A percentile compares a stretch with the other conserved stretches of the same genome.
Evolutionary conservation across 2,797 vertebrate genomes (phyloP).

Genomic region (Erithacus rubecula): DNA sequence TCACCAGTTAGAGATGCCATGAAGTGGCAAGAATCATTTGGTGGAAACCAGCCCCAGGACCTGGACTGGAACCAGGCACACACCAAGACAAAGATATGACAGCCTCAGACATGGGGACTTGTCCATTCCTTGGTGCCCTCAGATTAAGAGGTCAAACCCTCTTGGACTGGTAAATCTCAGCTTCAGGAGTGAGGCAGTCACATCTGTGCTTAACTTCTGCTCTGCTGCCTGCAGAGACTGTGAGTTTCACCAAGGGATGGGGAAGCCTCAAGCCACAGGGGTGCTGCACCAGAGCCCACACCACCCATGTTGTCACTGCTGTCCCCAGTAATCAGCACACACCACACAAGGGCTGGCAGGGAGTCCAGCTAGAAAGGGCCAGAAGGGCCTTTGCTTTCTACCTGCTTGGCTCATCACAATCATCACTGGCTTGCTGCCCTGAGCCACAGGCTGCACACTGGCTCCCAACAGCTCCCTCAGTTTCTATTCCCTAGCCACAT

Average conservation of each 20-base stretch:
- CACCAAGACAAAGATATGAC: neutral
- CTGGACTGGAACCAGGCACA: neutral
- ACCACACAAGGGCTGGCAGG: neutral
- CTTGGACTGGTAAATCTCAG: neutral
- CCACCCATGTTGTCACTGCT: neutral
- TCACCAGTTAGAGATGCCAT: neutral
- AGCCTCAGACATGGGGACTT: neutral
- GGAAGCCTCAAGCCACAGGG: neutral
- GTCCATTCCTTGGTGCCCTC: neutral
- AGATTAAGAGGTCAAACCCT: neutral
- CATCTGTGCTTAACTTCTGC: neutral
- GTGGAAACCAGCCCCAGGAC: neutral
- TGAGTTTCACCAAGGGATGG: neutral
- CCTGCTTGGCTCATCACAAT: fast-evolving
- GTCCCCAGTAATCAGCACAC: neutral
- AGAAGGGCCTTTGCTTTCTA: neutral
- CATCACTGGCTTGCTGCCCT: neutral
- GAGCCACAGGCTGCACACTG: neutral
- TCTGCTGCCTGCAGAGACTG: neutral
- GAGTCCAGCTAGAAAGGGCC: neutral
- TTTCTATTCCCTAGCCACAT: neutral
- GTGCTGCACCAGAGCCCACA: neutral
- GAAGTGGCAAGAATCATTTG: neutral
- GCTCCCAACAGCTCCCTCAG: neutral
- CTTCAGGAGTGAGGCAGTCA: neutral